Evolutionary conservation across 2,888 invertebrate species (phyloP), one percentile per base, ranked within the genome.

Genomic region (Adela reaumurella): DNA sequence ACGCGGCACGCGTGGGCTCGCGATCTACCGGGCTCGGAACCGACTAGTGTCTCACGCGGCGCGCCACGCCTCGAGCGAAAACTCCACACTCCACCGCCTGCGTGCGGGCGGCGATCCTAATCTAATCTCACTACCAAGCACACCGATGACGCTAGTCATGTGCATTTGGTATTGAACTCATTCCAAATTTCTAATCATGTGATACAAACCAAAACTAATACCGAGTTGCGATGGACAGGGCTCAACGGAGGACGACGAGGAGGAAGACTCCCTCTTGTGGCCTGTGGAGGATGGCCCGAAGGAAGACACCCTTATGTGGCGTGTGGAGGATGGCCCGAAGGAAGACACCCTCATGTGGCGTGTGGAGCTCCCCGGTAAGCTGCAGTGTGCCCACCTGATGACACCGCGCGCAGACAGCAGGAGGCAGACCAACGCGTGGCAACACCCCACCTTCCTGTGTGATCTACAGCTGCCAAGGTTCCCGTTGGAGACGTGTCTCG

Each of bases 401-500:
- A 60, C 70, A 0, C 62, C 66, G 0, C 67, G 65, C 17, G 74
- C 71, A 19, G 35, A 8, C 6, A 8, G 14, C 35, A 3, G 11
- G 11, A 3, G 11, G 14, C 67, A 70, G 0, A 51, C 65, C 0
- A 28, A 60, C 0, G 46, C 56, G 17, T 80, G 80, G 80, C 62
- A 59, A 2, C 71, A 74, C 35, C 78, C 79, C 0, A 76, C 74
- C 0, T 78, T 78, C 45, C 61, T 78, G 61, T 73, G 73, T 50
- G 76, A 79, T 46, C 53, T 80, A 46, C 72, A 74, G 48, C 55
- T 79, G 46, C 79, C 79, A 1, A 59, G 78, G 20, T 77, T 79
- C 49, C 60, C 59, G 10, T 54, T 81, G 4, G 78, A 81, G 51
- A 67, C 74, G 0, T 85, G 84, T 56, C 63, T 85, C 1, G 61